Base-by-base conservation (phyloP, 1,140 invertebrate species). In the Drosophila pruinosa region DNA sequence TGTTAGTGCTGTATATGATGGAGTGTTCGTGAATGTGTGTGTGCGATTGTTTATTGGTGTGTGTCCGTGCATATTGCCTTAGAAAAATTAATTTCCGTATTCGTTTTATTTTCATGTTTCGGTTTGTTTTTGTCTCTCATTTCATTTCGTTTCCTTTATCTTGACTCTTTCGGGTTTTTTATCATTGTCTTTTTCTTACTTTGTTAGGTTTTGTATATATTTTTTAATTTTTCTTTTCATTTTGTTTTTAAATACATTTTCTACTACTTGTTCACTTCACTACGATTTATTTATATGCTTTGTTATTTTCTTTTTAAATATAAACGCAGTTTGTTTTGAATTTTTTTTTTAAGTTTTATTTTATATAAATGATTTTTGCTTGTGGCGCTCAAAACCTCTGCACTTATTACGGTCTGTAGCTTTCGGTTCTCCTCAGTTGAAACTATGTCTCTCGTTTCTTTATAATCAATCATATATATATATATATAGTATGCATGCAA, bases 361-460 rank as follows among this genome's bases (percentile, higher is more conserved):
- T 64, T 85, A 57, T 85, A 85, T 74, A 85, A 85, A 85, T 86
- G 81, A 80, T 80, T 80, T 85, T 80, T 77, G 61, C 80, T 76
- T 81, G 67, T 80, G 81, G 81, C 76, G 81, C 62, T 70, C 68
- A 86, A 81, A 80, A 81, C 75, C 78, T 73, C 62, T 73, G 75
- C 64, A 61, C 61, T 79, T 74, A 65, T 70, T 75, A 50, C 61
- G 62, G 75, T 43, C 56, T 70, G 59, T 77, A 81, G 62, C 70
- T 82, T 70, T 83, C 79, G 78, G 72, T 70, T 77, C 61, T 74
- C 68, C 45, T 78, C 58, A 67, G 79, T 77, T 72, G 72, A 77
- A 86, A 80, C 81, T 85, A 72, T 81, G 67, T 75, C 68, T 83
- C 78, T 69, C 41, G 34, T 68, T 78, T 75, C 54, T 71, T 74